These are phyloP conservation scores for Cataglyphis rosenhaueri DNA, from an alignment of 2,888 invertebrate genomes.

Conservation along the genomic window DNA sequence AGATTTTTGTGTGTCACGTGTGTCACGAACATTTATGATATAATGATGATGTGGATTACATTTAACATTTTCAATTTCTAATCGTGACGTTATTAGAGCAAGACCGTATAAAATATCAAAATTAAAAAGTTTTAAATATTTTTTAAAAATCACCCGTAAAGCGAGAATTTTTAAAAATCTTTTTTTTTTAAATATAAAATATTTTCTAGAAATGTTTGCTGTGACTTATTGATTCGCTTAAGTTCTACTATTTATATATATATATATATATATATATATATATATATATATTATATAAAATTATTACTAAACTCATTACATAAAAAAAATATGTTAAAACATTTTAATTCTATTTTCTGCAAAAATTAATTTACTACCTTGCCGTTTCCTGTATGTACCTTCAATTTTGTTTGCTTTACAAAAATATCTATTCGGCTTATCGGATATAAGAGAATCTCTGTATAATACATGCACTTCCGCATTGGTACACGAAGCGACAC, in stretches of 20 bases:
- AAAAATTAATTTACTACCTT: neutral
- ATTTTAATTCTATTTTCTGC: neutral
- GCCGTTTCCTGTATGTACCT: neutral
- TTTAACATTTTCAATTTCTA: neutral
- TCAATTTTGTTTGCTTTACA: neutral
- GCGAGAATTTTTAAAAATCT: neutral
- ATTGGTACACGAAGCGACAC: neutral
- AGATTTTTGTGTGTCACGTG: conserved; percentile 22
- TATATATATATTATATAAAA: neutral
- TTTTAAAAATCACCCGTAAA: neutral
- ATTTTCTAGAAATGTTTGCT: neutral
- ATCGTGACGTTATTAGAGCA: neutral
- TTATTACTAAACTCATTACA: neutral
- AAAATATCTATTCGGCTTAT: conserved; percentile 1
- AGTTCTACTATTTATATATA: neutral
- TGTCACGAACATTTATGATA: neutral
- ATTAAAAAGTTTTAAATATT: neutral
- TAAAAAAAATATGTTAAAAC: neutral
- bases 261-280: neutral
- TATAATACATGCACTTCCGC: neutral
- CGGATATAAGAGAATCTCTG: neutral
- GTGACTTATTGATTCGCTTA: neutral
- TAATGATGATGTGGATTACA: conserved; percentile 1
- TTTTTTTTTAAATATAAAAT: neutral
- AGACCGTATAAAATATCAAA: neutral